A percentile compares a stretch with the other conserved stretches of the same genome.
These are phyloP conservation scores for Cryptus armator DNA, from an alignment of 2,888 invertebrate species.

Conservation along the genomic window DNA sequence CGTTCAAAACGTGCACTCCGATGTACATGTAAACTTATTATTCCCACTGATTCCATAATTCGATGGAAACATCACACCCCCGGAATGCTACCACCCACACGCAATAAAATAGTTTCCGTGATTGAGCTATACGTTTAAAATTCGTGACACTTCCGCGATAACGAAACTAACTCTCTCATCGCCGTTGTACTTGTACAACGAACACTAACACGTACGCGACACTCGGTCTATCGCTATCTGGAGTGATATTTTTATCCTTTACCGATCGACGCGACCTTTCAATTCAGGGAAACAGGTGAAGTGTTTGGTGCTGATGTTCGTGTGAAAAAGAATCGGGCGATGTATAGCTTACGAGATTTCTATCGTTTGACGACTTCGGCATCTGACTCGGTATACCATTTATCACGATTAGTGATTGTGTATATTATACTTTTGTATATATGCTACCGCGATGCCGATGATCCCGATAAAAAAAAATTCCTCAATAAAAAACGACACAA, in stretches of 20 bases:
- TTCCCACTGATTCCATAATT: constrained; percentile 35
- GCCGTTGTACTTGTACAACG: neutral
- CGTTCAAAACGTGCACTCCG: constrained; percentile 15
- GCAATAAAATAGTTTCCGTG: constrained; percentile 42
- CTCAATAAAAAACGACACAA: neutral
- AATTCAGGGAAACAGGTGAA: constrained; percentile 62
- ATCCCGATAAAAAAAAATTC: neutral
- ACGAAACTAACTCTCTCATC: constrained; percentile 23
- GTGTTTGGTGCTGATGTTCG: constrained; percentile 22
- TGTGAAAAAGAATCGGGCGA: constrained; percentile 42
- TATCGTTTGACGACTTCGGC: constrained; percentile 25
- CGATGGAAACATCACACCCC: constrained; percentile 12
- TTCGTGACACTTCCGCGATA: constrained; percentile 44
- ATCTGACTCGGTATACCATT: neutral
- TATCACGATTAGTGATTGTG: neutral
- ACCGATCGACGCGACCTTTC: constrained; percentile 68
- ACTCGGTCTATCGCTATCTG: constrained; percentile 49
- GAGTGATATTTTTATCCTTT: constrained; percentile 65
- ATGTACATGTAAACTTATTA: constrained; percentile 42
- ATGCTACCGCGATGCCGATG: neutral
- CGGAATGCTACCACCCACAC: constrained; percentile 1
- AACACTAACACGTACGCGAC: constrained; percentile 12
- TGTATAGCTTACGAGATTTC: constrained; percentile 44
- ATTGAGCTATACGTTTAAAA: constrained; percentile 56
- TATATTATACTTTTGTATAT: neutral